These are phyloP conservation scores for Mormyrus lacerda DNA, from an alignment of 2,113 vertebrate genomes.

Conservation along the genomic window DNA sequence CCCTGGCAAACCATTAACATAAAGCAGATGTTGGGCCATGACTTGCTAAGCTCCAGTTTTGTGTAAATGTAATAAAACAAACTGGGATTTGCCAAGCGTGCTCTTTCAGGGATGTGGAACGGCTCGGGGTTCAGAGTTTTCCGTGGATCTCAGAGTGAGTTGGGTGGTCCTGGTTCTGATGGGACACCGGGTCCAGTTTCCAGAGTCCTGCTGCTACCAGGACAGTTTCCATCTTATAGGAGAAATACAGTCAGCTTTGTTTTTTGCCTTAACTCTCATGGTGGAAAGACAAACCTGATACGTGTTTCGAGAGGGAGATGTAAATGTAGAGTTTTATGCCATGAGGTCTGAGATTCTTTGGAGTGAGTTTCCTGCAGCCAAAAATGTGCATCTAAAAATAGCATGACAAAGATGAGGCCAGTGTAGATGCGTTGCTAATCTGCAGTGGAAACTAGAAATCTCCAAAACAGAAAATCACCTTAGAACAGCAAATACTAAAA, in stretches of 20 bases:
- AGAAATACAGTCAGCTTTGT: background rate
- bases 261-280: background rate
- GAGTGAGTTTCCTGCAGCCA: background rate
- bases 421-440: background rate
- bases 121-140: background rate
- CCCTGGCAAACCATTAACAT: background rate
- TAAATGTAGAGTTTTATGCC: background rate
- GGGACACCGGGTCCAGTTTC: background rate
- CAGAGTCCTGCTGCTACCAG: background rate
- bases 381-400: slow-evolving; percentile 7
- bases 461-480: background rate
- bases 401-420: background rate
- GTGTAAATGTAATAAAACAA: background rate
- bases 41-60: background rate
- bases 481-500: background rate
- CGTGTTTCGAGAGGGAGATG: background rate
- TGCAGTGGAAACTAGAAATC: background rate
- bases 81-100: background rate
- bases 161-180: slow-evolving; percentile 5
- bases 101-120: background rate
- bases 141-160: background rate
- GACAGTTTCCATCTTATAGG: background rate
- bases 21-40: background rate
- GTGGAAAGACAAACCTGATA: background rate
- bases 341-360: background rate